These are phyloP conservation scores for Himalopsyche tibetana DNA, from an alignment of 2,888 invertebrate genomes.

Conservation along the genomic window DNA sequence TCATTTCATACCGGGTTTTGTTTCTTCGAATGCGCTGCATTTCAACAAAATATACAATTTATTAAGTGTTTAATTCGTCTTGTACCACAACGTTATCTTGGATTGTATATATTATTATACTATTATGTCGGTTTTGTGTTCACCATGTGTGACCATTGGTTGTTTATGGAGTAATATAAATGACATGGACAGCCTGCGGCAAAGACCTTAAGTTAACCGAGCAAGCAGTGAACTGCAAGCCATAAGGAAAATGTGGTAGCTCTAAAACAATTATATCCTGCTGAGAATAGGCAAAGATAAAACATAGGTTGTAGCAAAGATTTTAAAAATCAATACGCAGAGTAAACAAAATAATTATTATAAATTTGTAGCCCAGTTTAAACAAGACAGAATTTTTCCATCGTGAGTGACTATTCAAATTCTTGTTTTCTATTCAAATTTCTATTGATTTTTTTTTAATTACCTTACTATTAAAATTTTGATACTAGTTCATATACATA, in stretches of 20 bases:
- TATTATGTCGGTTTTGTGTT: neutral
- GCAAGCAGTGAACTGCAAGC: neutral
- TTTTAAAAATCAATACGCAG: no score
- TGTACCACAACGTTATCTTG: neutral
- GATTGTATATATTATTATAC: neutral
- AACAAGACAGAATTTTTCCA: no score
- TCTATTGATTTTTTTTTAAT: no score
- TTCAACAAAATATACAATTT: neutral
- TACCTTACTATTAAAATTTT: no score
- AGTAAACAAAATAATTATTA: no score
- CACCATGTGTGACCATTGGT: neutral
- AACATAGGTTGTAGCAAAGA: no score
- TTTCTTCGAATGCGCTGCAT: neutral
- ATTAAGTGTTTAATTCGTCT: neutral
- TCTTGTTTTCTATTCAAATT: no score
- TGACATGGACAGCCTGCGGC: conserved; percentile 30
- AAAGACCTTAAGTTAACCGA: neutral
- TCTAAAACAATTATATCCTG: neutral
- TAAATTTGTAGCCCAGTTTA: no score
- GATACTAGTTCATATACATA: no score
- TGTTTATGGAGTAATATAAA: conserved; percentile 15
- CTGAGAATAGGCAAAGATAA: neutral
- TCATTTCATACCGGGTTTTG: no score
- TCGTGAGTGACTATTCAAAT: no score
- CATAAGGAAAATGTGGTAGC: neutral